phyloP scores from a whole-genome alignment of 2,888 invertebrate species.

The Diarsia dahlii region DNA sequence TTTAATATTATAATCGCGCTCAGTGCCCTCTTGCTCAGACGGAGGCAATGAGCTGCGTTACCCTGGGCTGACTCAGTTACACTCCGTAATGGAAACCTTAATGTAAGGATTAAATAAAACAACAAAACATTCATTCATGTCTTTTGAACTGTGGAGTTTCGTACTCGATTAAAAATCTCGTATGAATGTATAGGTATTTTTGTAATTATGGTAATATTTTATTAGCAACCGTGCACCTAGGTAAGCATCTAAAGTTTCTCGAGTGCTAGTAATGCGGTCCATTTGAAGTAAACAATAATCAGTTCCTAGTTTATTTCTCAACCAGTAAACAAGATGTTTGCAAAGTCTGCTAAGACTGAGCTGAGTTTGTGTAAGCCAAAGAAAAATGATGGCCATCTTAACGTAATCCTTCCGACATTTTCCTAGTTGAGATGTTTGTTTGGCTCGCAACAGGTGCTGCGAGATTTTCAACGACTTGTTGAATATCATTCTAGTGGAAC shows the following conservation, averaged over 20 bases:
- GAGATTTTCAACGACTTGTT: conserved; percentile 56
- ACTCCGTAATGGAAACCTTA: conserved; percentile 33
- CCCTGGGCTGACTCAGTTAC: conserved; percentile 42
- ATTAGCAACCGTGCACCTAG: conserved; percentile 16
- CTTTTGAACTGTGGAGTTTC: neutral
- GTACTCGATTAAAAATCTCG: too few species aligned
- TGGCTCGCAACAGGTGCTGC: conserved; percentile 52
- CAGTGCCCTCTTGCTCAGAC: conserved; percentile 4
- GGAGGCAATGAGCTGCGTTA: conserved; percentile 40
- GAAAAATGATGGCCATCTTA: conserved; percentile 39
- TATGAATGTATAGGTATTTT: too few species aligned
- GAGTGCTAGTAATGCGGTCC: conserved; percentile 32
- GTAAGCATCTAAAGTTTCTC: neutral
- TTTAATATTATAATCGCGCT: conserved; percentile 52
- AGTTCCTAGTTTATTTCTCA: conserved; percentile 36
- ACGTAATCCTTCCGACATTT: conserved; percentile 36
- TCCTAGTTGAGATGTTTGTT: conserved; percentile 34
- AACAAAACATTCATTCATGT: conserved; percentile 13
- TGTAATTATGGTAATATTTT: too few species aligned
- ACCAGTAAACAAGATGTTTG: conserved; percentile 17
- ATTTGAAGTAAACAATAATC: conserved; percentile 50
- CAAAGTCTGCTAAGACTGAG: conserved; percentile 6
- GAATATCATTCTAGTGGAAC: conserved; percentile 37
- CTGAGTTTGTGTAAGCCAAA: conserved; percentile 18
- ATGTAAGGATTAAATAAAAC: conserved; percentile 27